Evolutionary conservation across 2,113 vertebrate genomes (phyloP).

Genomic region (Saguinus midas): DNA sequence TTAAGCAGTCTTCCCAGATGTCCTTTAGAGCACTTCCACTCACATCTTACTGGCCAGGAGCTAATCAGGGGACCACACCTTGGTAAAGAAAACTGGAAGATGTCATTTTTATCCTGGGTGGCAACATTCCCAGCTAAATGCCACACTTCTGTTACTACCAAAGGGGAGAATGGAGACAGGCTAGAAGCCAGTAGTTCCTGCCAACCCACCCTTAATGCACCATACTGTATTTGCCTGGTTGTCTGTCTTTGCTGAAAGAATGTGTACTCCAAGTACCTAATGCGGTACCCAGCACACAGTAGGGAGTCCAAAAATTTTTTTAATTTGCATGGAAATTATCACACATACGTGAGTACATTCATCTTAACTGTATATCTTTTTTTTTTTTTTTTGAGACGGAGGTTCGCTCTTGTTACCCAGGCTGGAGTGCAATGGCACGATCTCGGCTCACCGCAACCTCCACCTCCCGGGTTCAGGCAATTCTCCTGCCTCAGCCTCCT

Average conservation of each 20-base stretch:
- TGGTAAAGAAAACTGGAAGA: background rate
- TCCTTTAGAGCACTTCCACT: background rate
- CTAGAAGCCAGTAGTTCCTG: background rate
- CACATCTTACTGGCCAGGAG: background rate
- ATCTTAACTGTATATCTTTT: background rate
- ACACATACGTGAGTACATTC: background rate
- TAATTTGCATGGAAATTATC: background rate
- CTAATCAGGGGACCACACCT: background rate
- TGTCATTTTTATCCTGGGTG: background rate
- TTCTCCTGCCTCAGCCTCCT: too few species aligned
- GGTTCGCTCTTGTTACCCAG: too few species aligned
- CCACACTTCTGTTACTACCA: background rate
- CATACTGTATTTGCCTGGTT: background rate
- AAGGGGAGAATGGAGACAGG: background rate
- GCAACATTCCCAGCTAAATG: background rate
- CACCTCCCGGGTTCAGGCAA: too few species aligned
- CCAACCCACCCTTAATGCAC: background rate
- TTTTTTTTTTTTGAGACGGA: too few species aligned
- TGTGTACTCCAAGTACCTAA: background rate
- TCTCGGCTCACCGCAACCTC: too few species aligned
- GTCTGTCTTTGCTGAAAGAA: background rate
- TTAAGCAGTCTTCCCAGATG: background rate
- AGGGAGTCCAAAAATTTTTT: background rate
- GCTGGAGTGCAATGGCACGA: too few species aligned
- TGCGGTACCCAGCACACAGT: too few species aligned